A percentile compares a stretch with the other conserved stretches of the same genome.
Conservation (phyloP, 2,113 vertebrate genomes). For the Solea solea region DNA sequence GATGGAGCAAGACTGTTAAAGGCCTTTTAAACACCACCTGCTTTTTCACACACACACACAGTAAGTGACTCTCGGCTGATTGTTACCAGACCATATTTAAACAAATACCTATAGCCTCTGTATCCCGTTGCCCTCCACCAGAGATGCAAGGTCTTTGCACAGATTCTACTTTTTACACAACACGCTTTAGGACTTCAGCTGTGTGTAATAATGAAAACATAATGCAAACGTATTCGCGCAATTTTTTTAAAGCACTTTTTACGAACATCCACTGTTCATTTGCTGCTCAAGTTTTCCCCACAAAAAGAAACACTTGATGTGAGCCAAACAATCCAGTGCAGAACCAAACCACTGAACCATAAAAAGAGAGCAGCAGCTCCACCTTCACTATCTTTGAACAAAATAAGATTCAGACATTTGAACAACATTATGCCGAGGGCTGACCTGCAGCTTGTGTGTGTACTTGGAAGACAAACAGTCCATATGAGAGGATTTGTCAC, state of each 20-base stretch:
- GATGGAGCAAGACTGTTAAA: constrained; percentile 74
- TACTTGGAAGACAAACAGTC: constrained; percentile 9
- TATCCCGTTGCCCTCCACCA: constrained; percentile 48
- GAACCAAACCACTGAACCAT: background rate
- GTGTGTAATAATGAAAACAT: constrained; percentile 16
- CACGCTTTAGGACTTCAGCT: constrained; percentile 19
- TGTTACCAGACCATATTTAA: constrained; percentile 78
- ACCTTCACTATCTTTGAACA: background rate
- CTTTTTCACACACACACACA: constrained; percentile 34
- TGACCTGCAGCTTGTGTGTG: constrained; percentile 20
- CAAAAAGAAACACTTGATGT: background rate
- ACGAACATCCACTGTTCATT: background rate
- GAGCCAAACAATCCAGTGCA: constrained; percentile 2
- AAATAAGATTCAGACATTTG: constrained; percentile 6
- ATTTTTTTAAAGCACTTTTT: constrained; percentile 4
- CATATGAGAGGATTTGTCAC: constrained; percentile 42
- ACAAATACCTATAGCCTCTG: constrained; percentile 62
- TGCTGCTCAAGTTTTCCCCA: constrained; percentile 9
- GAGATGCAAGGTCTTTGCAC: constrained; percentile 38
- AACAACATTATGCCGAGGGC: constrained; percentile 12
- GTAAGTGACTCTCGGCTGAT: constrained; percentile 66
- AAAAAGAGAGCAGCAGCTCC: constrained; percentile 24
- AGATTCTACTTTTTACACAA: constrained; percentile 46
- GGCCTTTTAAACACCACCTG: constrained; percentile 76
- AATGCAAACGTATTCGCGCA: constrained; percentile 26